Percentiles rank a stretch among this genome's conserved stretches.
phyloP scores from a whole-genome alignment of 2,888 invertebrate species.

The Plusia festucae region DNA sequence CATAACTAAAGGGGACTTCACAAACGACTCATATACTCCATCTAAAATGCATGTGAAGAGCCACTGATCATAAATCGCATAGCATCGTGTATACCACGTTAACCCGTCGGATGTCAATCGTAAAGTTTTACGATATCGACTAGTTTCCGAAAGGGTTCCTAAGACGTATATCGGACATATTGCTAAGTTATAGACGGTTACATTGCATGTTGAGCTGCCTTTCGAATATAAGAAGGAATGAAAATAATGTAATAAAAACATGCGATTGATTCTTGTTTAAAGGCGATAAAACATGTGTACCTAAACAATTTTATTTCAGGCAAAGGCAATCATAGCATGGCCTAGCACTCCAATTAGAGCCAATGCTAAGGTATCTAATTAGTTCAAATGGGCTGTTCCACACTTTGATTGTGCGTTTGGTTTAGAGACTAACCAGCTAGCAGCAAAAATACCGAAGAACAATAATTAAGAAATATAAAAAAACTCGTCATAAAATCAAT shows the following conservation, averaged over 20 bases:
- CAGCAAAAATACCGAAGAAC: too few species aligned
- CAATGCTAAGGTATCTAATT: too few species aligned
- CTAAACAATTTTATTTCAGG: too few species aligned
- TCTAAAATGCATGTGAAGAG: constrained; percentile 55
- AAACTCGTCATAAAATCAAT: too few species aligned
- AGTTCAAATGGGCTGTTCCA: too few species aligned
- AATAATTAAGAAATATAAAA: too few species aligned
- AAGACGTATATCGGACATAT: constrained; percentile 46
- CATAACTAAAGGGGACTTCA: constrained; percentile 35
- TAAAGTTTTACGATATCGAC: constrained; percentile 87
- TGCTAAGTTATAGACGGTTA: constrained; percentile 26
- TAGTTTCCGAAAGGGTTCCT: constrained; percentile 85
- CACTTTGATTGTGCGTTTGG: too few species aligned
- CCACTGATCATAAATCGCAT: constrained; percentile 64
- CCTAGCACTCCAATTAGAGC: too few species aligned
- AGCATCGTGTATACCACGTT: constrained; percentile 68
- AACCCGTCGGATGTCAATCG: constrained; percentile 85
- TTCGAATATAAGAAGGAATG: not conserved
- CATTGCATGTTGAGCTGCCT: constrained; percentile 29
- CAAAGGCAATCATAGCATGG: too few species aligned
- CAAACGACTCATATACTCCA: constrained; percentile 51
- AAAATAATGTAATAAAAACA: not conserved
- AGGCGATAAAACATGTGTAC: too few species aligned
- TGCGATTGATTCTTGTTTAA: not conserved
- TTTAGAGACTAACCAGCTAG: too few species aligned